Evolutionary conservation across 2,113 vertebrate genomes (phyloP), one percentile per base, ranked within the genome.

Genomic region (Pedetes capensis): DNA sequence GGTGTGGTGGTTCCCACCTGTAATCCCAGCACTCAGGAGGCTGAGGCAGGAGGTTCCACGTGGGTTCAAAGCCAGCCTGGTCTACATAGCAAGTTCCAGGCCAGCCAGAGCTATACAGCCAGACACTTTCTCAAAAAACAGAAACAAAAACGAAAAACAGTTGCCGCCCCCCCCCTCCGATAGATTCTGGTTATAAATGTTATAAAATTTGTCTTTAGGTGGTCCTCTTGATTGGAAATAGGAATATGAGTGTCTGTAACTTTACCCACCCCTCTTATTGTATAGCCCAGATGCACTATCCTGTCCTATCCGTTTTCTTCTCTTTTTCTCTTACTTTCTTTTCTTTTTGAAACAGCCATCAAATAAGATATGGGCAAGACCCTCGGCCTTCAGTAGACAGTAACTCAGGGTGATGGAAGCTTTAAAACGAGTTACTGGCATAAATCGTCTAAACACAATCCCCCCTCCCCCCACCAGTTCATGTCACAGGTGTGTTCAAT

Each of bases 391-490:
- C 47, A 61, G 57, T 66, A 72, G 81, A 80, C 57, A 49, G 16
- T 75, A 69, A 79, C 61, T 87, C 6, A 55, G 16, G 34, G 37
- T 93, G 83, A 92, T 39, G 37, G 37, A 91, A 53, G 61, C 72
- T 59, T 49, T n/a, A 25, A 20, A 53, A 72, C 64, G 53, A 94
- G 59, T 66, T 66, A 1, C 25, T 51, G 51, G 57, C 61, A 93
- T 85, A 94, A 96, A 72, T 89, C 86, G 79, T 74, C 68, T 68
- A 78, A 64, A 53, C 76, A 49, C 16, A 55, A 8, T 84, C 68
- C 87, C 55, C 55, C 61, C 89, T 32, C 27, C 68, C 87, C 55
- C 55, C 61, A 90, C 34, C 27, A 74, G n/a, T 71, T 94, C 55
- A 55, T 83, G 66, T 80, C 61, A 93, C 32, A 86, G 10, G 27